Base-by-base conservation (phyloP, 2,888 invertebrate species). In the Hartigia nigra region DNA sequence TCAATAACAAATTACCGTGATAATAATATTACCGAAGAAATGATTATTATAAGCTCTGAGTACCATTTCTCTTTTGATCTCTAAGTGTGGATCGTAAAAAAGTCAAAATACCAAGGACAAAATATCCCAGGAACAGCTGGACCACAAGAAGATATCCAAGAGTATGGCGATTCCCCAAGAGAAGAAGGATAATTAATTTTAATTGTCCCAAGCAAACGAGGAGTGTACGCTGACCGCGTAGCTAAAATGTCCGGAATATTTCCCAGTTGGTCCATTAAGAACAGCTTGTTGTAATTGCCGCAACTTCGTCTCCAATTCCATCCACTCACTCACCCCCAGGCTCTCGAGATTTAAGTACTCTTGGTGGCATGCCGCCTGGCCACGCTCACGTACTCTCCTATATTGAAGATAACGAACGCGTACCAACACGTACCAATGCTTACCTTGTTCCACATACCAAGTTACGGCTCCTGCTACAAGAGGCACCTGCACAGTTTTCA, bases 161-260 rank as follows among this genome's bases (percentile, higher is more conserved):
- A 78, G 79, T 78, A 82, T 84, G 82, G 83, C 76, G 36, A 55
- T 78, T 69, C 76, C 79, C 69, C 70, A 75, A 80, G 83, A 72
- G 80, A 87, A 87, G 83, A 85, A 84, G 84, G 82, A 84, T 85
- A 86, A 88, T 90, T 88, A 89, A 88, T 89, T 89, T 89, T 89
- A 90, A 90, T 90, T 87, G 89, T 87, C 84, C 81, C 78, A 81
- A 34, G 82, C 82, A 81, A 83, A 74, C 80, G 83, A 81, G 76
- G 77, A 76, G 76, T 74, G 76, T 72, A 75, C 70, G 84, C 86
- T 83, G 80, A 80, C 83, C 84, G 87, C 86, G 84, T 85, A 84
- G 85, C 85, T 85, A 86, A 87, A 88, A 88, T 87, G 85, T 83
- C 83, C 82, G 86, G 88, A 86, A 88, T 88, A 88, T 87, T 88